Conservation (phyloP, 2,797 vertebrate species). For the Cyclopterus lumpus region DNA sequence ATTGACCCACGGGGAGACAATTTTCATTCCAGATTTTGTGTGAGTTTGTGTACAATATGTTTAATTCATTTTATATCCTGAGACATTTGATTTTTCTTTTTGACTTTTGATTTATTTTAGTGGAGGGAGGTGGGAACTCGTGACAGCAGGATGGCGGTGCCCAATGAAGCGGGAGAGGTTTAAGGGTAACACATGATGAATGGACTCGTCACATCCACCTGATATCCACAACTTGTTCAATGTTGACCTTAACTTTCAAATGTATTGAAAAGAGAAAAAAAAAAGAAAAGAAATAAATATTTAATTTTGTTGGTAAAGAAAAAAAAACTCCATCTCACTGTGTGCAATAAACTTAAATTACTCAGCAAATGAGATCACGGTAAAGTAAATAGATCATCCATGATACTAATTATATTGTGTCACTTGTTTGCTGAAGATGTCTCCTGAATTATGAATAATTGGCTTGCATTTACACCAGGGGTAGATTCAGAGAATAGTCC, state of each 20-base stretch:
- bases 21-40: constrained; percentile 73
- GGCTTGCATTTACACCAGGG: constrained; percentile 54
- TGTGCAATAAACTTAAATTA: constrained; percentile 44
- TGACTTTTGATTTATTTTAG: constrained; percentile 55
- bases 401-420: constrained; percentile 51
- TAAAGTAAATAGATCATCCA: constrained; percentile 36
- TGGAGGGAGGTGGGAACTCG: background rate
- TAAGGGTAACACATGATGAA: constrained; percentile 23
- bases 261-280: constrained; percentile 77
- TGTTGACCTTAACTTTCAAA: constrained; percentile 83
- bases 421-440: constrained; percentile 55
- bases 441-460: constrained; percentile 60
- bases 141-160: constrained; percentile 22
- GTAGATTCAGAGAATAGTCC: constrained; percentile 37
- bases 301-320: constrained; percentile 76
- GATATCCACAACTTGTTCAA: constrained; percentile 72
- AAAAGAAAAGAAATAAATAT: constrained; percentile 83
- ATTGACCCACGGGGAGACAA: constrained; percentile 55
- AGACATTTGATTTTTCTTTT: constrained; percentile 68
- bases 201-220: constrained; percentile 63
- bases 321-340: constrained; percentile 46
- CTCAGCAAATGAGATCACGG: constrained; percentile 30
- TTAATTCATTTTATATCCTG: constrained; percentile 70
- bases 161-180: constrained; percentile 11
- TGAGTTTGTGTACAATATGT: constrained; percentile 74